Base-by-base conservation (phyloP, 64 coral and sea anemone genomes). In the Porites lutea region DNA sequence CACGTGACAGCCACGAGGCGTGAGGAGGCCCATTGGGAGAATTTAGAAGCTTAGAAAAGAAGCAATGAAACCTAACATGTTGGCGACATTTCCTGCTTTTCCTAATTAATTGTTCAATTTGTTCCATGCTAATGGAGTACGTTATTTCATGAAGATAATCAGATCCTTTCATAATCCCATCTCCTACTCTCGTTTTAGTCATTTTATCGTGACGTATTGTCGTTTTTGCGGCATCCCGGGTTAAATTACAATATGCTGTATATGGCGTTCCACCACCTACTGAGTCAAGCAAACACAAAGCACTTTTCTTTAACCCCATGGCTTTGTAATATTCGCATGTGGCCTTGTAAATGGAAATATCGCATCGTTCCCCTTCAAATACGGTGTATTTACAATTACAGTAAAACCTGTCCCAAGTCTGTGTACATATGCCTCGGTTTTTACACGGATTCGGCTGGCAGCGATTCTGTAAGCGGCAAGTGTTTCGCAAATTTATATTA, bases 21-120 rank as follows among this genome's bases (percentile, higher is more conserved):
- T 87, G 89, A 8, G 94, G 82, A 11, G 72, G 89, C 21, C 75
- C 82, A 3, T 74, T 37, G 22, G 82, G 88, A 19, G 92, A 77
- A 65, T 96, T 96, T 6, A 94, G 74, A 21, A 97, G 77, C 48
- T 90, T 97, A 2, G 92, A 87, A 16, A 72, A 91, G 65, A 88
- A 71, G 22, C 95, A 97, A 63, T 97, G 88, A 78, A 87, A 97
- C 22, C 95, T 82, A 63, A 97, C 84, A 22, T 91, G 87, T 67
- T 97, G 95, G 2, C 92, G 88, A 23, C 95, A 97, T 48, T 97
- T 55, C 20, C 91, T 88, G 76, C 95, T 97, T 16, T 68, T 66
- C 13, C 68, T 65, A 18, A 97, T 87, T 8, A 97, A 72, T 6
- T 60, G 66, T 23, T 37, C 78, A 3, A 97, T 90, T 91, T 88